Conservation (phyloP, 2,113 vertebrate genomes). For the Megaceryle torquata region DNA sequence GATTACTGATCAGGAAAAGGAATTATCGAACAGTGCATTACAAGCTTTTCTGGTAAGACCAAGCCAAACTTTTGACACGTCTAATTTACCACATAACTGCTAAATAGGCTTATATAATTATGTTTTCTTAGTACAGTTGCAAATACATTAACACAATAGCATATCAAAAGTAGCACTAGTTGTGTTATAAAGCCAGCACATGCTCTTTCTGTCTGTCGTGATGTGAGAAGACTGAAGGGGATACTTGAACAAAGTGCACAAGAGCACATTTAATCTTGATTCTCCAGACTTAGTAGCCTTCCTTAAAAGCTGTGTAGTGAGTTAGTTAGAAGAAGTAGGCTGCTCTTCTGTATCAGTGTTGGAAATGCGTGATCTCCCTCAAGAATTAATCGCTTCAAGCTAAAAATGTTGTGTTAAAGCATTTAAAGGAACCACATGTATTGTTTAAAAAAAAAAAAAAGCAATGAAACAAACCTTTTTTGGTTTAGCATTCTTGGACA, state of each 20-base stretch:
- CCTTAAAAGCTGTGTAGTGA: background rate
- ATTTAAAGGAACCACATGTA: background rate
- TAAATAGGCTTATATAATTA: background rate
- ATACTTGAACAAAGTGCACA: background rate
- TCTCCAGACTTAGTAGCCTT: background rate
- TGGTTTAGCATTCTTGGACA: background rate
- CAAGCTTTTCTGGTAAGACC: constrained; percentile 87
- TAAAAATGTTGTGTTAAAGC: background rate
- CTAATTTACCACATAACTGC: background rate
- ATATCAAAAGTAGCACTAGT: background rate
- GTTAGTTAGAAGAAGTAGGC: background rate
- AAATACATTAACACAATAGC: background rate
- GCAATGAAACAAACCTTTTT: background rate
- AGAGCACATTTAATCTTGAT: background rate
- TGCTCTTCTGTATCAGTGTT: background rate
- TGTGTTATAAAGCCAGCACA: background rate
- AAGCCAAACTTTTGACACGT: background rate
- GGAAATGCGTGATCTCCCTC: background rate
- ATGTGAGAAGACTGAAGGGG: background rate
- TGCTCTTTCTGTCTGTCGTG: background rate
- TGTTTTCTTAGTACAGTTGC: background rate
- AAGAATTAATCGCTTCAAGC: background rate
- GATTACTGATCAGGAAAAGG: constrained; percentile 91
- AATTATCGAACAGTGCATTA: constrained; percentile 83
- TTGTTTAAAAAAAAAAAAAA: background rate